Conservation (phyloP, 2,797 vertebrate species). For the Pygocentrus nattereri region DNA sequence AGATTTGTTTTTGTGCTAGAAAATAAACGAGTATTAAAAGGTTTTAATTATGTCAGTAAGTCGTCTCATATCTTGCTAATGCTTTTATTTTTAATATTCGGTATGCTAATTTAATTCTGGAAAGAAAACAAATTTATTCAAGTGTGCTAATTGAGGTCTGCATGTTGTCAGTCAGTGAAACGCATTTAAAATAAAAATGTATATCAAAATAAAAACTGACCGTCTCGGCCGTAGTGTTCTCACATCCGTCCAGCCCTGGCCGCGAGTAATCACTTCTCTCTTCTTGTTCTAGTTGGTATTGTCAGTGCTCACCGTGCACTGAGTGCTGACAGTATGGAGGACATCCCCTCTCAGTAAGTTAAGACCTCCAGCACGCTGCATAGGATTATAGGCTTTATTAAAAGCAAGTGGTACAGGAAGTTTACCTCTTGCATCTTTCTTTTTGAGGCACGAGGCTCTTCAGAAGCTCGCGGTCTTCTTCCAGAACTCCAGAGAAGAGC, state of each 20-base stretch:
- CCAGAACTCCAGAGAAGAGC: conserved; percentile 64
- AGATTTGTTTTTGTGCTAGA: no score
- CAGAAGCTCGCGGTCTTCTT: conserved; percentile 80
- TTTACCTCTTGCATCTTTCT: neutral
- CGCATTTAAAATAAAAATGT: no score
- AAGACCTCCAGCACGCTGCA: neutral
- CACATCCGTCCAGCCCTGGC: neutral
- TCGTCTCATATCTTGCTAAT: no score
- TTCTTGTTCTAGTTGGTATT: conserved; percentile 61
- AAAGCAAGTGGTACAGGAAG: neutral
- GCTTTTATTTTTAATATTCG: no score
- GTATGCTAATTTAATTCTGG: no score
- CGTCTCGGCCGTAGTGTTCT: neutral
- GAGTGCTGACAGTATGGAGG: conserved; percentile 68
- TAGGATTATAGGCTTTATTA: neutral
- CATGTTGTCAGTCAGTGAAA: no score
- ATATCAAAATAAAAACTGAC: no score
- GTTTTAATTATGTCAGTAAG: no score
- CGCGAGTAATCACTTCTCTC: neutral
- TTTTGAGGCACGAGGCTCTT: conserved; percentile 72
- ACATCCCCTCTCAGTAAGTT: conserved; percentile 75
- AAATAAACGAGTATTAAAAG: no score
- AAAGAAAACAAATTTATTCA: no score
- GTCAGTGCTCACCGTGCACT: conserved; percentile 60
- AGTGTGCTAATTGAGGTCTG: no score